Evolutionary conservation across 2,888 invertebrate species (phyloP).

Genomic region (Hirtodrosophila trivittata): DNA sequence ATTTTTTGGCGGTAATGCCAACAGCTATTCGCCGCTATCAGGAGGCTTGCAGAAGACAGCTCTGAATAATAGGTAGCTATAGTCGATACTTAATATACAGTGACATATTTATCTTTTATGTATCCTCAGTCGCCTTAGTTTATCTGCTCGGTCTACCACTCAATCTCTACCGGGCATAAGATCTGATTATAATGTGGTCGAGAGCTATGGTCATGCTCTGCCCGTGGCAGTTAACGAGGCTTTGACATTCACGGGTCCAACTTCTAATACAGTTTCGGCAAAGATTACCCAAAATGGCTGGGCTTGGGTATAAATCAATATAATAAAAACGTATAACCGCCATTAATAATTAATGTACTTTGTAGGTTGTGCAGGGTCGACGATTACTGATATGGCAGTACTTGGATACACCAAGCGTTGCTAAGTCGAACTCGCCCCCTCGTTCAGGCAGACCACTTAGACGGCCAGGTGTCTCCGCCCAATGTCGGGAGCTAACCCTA

Average conservation of each 20-base stretch:
- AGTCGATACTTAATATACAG: background rate
- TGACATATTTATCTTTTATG: background rate
- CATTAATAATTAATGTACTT: background rate
- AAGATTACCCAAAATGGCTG: slow-evolving; percentile 85
- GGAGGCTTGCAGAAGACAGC: slow-evolving; percentile 70
- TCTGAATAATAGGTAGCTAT: slow-evolving; percentile 58
- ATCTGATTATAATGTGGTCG: slow-evolving; percentile 89
- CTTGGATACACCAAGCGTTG: slow-evolving; percentile 82
- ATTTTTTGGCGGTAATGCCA: slow-evolving; percentile 64
- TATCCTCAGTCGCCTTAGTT: slow-evolving; percentile 84
- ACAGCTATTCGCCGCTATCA: slow-evolving; percentile 23
- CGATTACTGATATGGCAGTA: slow-evolving; percentile 94
- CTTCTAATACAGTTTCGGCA: slow-evolving; percentile 84
- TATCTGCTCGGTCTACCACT: slow-evolving; percentile 87
- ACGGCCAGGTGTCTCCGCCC: slow-evolving; percentile 84
- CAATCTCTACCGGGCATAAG: slow-evolving; percentile 91
- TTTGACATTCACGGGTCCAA: slow-evolving; percentile 89
- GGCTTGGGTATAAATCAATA: slow-evolving; percentile 84
- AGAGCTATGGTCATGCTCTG: slow-evolving; percentile 91
- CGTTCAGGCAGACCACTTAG: slow-evolving; percentile 64
- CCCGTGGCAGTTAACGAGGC: slow-evolving; percentile 96
- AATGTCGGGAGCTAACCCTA: slow-evolving; percentile 93
- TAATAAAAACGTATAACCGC: no score
- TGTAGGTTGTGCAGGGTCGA: slow-evolving; percentile 92
- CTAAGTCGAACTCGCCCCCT: slow-evolving; percentile 54